Evolutionary conservation across 2,888 invertebrate species (phyloP).

Genomic region (Cerceris ruficornis): DNA sequence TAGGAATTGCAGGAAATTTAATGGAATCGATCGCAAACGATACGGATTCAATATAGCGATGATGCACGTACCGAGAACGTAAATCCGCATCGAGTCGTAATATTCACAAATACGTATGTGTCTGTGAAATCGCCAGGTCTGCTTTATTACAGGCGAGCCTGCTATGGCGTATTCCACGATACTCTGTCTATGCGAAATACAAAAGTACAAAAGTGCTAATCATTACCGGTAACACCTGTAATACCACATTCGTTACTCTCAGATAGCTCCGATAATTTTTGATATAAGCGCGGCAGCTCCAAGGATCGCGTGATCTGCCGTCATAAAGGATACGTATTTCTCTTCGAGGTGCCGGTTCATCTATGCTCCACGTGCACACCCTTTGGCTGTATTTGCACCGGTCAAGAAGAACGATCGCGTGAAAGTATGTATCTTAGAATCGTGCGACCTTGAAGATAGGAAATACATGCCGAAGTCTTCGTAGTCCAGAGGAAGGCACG

Average conservation of each 20-base stretch:
- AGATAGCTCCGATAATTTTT: constrained; percentile 55
- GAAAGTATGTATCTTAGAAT: constrained; percentile 47
- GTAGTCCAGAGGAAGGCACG: constrained; percentile 4
- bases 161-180: constrained; percentile 4
- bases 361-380: constrained; percentile 52
- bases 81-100: background rate
- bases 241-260: constrained; percentile 51
- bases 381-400: constrained; percentile 22
- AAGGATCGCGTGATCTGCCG: constrained; percentile 64
- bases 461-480: constrained; percentile 43
- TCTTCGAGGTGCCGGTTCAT: constrained; percentile 56
- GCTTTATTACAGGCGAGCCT: constrained; percentile 5
- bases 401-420: constrained; percentile 55
- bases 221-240: constrained; percentile 61
- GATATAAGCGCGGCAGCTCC: constrained; percentile 48
- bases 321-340: constrained; percentile 62
- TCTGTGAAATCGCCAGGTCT: background rate
- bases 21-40: background rate
- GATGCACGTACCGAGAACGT: background rate
- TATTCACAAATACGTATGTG: background rate
- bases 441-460: constrained; percentile 39
- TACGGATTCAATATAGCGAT: background rate
- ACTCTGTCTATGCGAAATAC: background rate
- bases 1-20: too few relatives aligned
- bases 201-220: constrained; percentile 52